These are phyloP conservation scores for Epinotia bilunana DNA, from an alignment of 2,888 invertebrate genomes.

Conservation along the genomic window DNA sequence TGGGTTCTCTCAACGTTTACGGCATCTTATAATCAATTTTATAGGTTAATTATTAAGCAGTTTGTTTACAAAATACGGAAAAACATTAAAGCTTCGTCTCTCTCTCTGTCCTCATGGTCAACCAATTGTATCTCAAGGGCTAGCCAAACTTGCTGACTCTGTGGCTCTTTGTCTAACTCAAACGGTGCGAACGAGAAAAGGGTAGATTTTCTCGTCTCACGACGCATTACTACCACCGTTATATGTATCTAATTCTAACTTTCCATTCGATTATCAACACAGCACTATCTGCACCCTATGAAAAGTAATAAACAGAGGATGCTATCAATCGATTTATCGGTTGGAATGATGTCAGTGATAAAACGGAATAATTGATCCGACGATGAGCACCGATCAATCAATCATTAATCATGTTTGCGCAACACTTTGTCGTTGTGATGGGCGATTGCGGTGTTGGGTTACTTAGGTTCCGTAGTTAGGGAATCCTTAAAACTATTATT, in stretches of 20 bases:
- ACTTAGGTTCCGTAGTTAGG: constrained; percentile 21
- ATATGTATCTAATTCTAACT: neutral
- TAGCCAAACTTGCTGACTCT: too few relatives aligned
- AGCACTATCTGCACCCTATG: neutral
- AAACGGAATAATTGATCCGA: constrained; percentile 72
- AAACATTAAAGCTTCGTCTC: too few relatives aligned
- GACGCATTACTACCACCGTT: neutral
- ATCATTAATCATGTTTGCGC: constrained; percentile 75
- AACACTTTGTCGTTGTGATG: constrained; percentile 57
- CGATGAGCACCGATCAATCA: constrained; percentile 72
- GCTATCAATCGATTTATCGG: constrained; percentile 60
- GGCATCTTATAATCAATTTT: too few relatives aligned
- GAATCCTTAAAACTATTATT: neutral
- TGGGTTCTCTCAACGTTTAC: too few relatives aligned
- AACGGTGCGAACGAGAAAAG: too few relatives aligned
- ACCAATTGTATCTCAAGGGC: too few relatives aligned
- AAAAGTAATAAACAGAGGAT: constrained; percentile 42
- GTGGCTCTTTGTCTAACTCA: too few relatives aligned
- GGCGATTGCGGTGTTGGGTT: constrained; percentile 55
- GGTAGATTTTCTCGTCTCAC: too few relatives aligned
- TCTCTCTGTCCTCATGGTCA: too few relatives aligned
- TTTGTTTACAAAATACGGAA: too few relatives aligned
- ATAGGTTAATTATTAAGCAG: too few relatives aligned
- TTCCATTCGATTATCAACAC: neutral
- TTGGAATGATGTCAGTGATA: constrained; percentile 73